These are phyloP conservation scores for Drosophila engyochracea DNA, from an alignment of 2,888 invertebrate genomes.

Conservation along the genomic window DNA sequence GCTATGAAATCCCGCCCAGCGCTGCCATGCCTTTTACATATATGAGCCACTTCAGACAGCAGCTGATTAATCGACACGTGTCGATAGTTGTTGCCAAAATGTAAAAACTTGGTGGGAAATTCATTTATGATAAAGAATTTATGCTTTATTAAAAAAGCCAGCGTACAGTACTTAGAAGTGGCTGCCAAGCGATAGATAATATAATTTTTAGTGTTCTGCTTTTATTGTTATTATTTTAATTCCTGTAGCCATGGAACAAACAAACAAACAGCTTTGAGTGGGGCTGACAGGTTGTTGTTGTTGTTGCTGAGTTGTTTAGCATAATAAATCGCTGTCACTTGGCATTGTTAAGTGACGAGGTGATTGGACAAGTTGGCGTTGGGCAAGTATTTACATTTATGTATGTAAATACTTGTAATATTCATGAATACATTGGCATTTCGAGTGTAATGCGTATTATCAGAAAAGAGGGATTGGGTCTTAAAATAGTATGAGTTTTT, in stretches of 20 bases:
- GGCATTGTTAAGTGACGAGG: slow-evolving; percentile 27
- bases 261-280: slow-evolving; percentile 17
- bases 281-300: slow-evolving; percentile 39
- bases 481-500: neutral
- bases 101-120: slow-evolving; percentile 6
- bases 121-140: slow-evolving; percentile 28
- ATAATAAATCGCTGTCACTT: slow-evolving; percentile 46
- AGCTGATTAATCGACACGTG: neutral
- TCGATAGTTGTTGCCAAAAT: neutral
- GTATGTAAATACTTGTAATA: slow-evolving; percentile 37
- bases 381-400: slow-evolving; percentile 31
- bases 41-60: neutral
- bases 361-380: slow-evolving; percentile 33
- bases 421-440: slow-evolving; percentile 12
- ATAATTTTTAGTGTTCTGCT: neutral
- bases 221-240: slow-evolving; percentile 8
- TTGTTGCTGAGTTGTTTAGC: slow-evolving; percentile 22
- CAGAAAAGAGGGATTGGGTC: neutral
- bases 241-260: slow-evolving; percentile 14
- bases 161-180: slow-evolving; percentile 17
- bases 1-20: neutral
- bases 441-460: slow-evolving; percentile 1
- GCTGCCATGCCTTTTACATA: neutral
- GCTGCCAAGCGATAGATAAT: slow-evolving; percentile 17
- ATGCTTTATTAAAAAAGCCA: slow-evolving; percentile 17